Conservation (phyloP, 1,140 invertebrate genomes). For the Trinorchestia longiramus region DNA sequence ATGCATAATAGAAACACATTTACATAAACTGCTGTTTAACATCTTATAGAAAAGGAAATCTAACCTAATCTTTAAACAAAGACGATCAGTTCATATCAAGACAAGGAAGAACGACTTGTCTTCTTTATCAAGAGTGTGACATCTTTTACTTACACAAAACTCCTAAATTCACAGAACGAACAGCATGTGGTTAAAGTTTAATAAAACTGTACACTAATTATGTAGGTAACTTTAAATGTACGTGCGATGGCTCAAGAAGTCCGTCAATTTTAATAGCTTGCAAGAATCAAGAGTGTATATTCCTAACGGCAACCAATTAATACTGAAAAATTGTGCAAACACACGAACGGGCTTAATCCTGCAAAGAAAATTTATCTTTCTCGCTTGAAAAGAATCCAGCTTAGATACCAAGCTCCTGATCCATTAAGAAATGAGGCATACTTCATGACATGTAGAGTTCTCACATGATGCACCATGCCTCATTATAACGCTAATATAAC, state of each 20-base stretch:
- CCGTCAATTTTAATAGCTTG: background rate
- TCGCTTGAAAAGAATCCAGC: background rate
- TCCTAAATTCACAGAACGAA: background rate
- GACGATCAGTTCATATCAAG: background rate
- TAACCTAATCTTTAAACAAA: background rate
- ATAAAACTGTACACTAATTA: background rate
- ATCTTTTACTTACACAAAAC: background rate
- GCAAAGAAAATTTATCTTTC: background rate
- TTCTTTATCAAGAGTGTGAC: background rate
- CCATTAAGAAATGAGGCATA: background rate
- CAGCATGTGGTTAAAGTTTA: background rate
- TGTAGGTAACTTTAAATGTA: background rate
- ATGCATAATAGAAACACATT: background rate
- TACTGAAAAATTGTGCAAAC: background rate
- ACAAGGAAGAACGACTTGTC: background rate
- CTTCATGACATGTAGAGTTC: background rate
- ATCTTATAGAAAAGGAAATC: background rate
- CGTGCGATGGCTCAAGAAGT: background rate
- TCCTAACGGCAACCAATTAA: background rate
- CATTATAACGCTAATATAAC: background rate
- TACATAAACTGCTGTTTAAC: background rate
- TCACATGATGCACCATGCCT: background rate
- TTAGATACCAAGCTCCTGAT: background rate
- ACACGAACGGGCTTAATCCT: background rate
- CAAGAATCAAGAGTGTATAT: background rate